Evolutionary conservation across 2,888 invertebrate species (phyloP).

Genomic region (Drosophila mimica): DNA sequence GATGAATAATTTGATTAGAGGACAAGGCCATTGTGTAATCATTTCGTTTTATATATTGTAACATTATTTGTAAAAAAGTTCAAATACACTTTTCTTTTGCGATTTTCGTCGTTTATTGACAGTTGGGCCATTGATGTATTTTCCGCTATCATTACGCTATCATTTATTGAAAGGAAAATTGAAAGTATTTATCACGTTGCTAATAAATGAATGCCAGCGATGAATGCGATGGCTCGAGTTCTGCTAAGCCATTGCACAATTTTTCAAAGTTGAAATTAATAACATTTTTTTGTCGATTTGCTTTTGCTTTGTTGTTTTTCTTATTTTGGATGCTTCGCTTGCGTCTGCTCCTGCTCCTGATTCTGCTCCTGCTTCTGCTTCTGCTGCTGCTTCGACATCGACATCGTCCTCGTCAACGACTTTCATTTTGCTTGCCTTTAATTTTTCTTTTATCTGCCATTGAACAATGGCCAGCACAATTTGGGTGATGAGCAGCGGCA

Average conservation of each 20-base stretch:
- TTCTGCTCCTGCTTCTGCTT: background rate
- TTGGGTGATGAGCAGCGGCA: conserved; percentile 53
- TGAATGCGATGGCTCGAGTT: conserved; percentile 52
- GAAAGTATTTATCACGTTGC: conserved; percentile 81
- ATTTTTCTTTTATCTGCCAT: conserved; percentile 81
- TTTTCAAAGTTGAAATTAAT: conserved; percentile 80
- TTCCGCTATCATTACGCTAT: conserved; percentile 76
- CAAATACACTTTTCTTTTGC: conserved; percentile 19
- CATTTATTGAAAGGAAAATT: conserved; percentile 80
- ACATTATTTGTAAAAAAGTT: conserved; percentile 30
- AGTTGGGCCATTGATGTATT: conserved; percentile 69
- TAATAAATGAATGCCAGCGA: conserved; percentile 71
- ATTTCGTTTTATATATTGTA: conserved; percentile 22
- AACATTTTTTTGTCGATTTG: conserved; percentile 50
- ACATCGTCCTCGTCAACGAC: conserved; percentile 33
- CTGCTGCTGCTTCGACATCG: background rate
- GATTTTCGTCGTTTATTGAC: conserved; percentile 22
- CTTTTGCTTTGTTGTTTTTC: conserved; percentile 11
- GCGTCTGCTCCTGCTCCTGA: conserved; percentile 4
- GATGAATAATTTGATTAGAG: background rate
- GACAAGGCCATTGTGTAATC: background rate
- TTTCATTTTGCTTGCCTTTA: conserved; percentile 78
- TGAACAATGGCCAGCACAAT: conserved; percentile 76
- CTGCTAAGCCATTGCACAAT: conserved; percentile 76
- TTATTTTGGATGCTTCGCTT: conserved; percentile 23